phyloP scores from a whole-genome alignment of 2,113 vertebrate species.

The Zosterops lateralis region DNA sequence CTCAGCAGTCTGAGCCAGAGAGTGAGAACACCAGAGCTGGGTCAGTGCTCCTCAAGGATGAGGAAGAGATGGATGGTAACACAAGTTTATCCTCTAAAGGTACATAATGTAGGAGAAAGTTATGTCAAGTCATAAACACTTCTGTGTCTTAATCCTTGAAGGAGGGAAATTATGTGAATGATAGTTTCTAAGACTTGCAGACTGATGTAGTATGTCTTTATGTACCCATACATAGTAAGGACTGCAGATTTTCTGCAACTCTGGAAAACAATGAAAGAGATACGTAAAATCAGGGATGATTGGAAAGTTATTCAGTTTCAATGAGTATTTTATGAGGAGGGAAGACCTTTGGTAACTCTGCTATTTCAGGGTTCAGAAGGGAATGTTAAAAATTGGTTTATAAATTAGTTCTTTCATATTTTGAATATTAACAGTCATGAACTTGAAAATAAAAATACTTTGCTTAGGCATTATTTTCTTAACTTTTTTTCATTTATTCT shows the following conservation, averaged over 20 bases:
- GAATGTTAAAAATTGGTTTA: neutral
- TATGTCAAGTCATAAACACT: neutral
- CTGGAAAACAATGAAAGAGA: neutral
- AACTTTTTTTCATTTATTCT: neutral
- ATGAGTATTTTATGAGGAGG: neutral
- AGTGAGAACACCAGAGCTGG: neutral
- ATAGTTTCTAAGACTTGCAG: neutral
- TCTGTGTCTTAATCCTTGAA: neutral
- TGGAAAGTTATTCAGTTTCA: neutral
- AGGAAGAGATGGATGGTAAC: neutral
- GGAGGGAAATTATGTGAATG: neutral
- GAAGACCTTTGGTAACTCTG: neutral
- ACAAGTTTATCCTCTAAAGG: constrained; percentile 21
- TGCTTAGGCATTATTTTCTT: neutral
- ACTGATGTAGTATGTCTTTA: neutral
- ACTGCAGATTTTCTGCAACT: neutral
- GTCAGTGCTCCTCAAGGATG: neutral
- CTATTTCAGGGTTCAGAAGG: neutral
- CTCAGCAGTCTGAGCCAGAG: neutral
- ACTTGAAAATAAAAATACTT: neutral
- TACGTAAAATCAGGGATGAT: neutral
- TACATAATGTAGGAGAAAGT: neutral
- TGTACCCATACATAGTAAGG: neutral
- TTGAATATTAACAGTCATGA: neutral
- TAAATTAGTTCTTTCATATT: neutral